Evolutionary conservation across 1,140 invertebrate genomes (phyloP).

Genomic region (Drosophila auraria): DNA sequence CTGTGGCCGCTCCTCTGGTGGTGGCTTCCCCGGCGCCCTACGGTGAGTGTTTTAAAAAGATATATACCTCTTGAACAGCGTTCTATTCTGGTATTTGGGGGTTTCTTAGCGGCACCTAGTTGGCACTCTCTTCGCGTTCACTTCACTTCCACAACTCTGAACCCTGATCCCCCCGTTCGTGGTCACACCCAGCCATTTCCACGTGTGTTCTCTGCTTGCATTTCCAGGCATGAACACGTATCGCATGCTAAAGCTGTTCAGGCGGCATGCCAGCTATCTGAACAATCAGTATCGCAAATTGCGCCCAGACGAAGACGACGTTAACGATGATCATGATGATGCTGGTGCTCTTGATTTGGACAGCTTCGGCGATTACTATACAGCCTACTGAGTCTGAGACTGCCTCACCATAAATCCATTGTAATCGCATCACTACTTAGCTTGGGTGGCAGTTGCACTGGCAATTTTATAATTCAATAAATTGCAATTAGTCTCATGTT

Average conservation of each 20-base stretch:
- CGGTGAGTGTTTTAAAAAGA: conserved; percentile 69
- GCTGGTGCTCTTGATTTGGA: conserved; percentile 28
- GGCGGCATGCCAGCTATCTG: conserved; percentile 81
- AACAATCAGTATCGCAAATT: conserved; percentile 84
- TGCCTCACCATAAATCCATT: conserved; percentile 68
- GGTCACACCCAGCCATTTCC: conserved; percentile 33
- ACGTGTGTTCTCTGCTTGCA: conserved; percentile 60
- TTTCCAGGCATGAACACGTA: conserved; percentile 83
- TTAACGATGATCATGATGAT: conserved; percentile 24
- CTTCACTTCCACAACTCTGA: conserved; percentile 6
- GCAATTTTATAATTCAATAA: conserved; percentile 42
- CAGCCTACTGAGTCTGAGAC: conserved; percentile 60
- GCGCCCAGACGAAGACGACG: conserved; percentile 73
- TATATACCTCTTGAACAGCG: neutral
- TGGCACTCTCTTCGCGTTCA: conserved; percentile 38
- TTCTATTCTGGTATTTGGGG: neutral
- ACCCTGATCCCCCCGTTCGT: conserved; percentile 10
- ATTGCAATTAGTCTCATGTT: conserved; percentile 49
- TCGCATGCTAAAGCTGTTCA: conserved; percentile 83
- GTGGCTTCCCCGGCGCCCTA: conserved; percentile 85
- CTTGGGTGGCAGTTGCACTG: conserved; percentile 44
- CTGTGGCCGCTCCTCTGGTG: conserved; percentile 71
- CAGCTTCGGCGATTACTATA: conserved; percentile 43
- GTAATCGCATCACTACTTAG: conserved; percentile 51
- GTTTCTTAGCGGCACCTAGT: conserved; percentile 30